Conservation (phyloP, 2,113 vertebrate species). For the Calypte anna region DNA sequence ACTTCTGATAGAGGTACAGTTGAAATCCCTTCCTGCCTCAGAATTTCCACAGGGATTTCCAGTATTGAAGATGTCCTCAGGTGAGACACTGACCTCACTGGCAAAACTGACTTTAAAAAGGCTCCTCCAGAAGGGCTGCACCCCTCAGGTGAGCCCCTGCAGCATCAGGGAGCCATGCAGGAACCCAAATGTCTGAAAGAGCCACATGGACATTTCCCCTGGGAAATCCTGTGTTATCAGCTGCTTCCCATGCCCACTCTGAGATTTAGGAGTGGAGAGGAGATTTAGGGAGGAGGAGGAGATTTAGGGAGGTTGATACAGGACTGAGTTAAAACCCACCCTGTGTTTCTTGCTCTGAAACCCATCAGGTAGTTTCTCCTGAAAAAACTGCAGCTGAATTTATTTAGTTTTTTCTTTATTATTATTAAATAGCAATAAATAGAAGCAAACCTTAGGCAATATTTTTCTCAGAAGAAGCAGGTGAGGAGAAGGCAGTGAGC, state of each 20-base stretch:
- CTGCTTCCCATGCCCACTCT: not conserved
- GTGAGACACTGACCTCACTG: not conserved
- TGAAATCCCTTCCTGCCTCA: not conserved
- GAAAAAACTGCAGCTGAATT: not conserved
- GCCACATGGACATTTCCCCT: not conserved
- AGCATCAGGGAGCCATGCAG: not conserved
- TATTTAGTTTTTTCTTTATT: not conserved
- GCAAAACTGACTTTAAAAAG: not conserved
- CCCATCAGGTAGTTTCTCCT: not conserved
- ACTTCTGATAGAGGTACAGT: not conserved
- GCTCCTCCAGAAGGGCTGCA: not conserved
- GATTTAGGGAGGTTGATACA: not conserved
- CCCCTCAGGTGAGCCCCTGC: not conserved
- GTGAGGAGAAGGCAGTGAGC: not conserved
- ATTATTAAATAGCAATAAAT: not conserved
- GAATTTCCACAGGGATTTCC: not conserved
- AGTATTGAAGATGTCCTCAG: not conserved
- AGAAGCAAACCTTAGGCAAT: not conserved
- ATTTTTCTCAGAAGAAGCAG: not conserved
- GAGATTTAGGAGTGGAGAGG: not conserved
- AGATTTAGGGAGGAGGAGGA: not conserved
- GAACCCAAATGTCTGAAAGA: not conserved
- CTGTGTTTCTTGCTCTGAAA: not conserved
- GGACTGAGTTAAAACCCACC: not conserved
- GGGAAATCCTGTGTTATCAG: not conserved